Conservation (phyloP, 1,140 invertebrate species). For the Apis florea region DNA sequence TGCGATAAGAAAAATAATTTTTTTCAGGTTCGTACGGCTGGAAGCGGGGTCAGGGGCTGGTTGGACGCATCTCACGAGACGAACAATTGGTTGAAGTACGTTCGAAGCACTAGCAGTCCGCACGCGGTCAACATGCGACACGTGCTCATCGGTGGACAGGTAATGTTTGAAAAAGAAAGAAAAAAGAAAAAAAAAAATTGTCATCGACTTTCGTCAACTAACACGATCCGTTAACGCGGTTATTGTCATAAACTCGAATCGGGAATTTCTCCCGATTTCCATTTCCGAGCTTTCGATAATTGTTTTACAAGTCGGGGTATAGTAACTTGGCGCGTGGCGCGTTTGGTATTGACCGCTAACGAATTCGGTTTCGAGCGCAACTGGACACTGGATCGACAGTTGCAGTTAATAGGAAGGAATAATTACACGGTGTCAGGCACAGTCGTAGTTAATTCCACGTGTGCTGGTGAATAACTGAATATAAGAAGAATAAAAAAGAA, state of each 20-base stretch:
- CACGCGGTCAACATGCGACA: slow-evolving; percentile 87
- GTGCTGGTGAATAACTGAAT: slow-evolving; percentile 27
- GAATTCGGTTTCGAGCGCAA: slow-evolving; percentile 47
- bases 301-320: slow-evolving; percentile 9
- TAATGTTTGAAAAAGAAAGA: slow-evolving; percentile 71
- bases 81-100: slow-evolving; percentile 90
- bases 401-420: slow-evolving; percentile 68
- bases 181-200: neutral
- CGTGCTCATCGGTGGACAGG: slow-evolving; percentile 86
- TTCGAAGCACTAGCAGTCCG: slow-evolving; percentile 84
- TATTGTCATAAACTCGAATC: too few relatives aligned
- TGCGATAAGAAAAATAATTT: neutral
- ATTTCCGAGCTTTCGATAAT: slow-evolving; percentile 5
- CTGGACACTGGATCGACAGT: slow-evolving; percentile 70
- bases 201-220: neutral
- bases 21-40: slow-evolving; percentile 86
- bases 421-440: slow-evolving; percentile 47
- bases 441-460: slow-evolving; percentile 33
- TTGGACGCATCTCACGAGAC: slow-evolving; percentile 88
- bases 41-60: slow-evolving; percentile 87
- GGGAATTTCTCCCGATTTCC: neutral
- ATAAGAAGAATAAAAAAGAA: too few relatives aligned
- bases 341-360: slow-evolving; percentile 29
- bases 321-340: neutral
- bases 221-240: too few relatives aligned